A percentile compares a stretch with the other conserved stretches of the same genome.
These are phyloP conservation scores for Ptyas mucosa DNA, from an alignment of 2,113 vertebrate species.

Conservation along the genomic window DNA sequence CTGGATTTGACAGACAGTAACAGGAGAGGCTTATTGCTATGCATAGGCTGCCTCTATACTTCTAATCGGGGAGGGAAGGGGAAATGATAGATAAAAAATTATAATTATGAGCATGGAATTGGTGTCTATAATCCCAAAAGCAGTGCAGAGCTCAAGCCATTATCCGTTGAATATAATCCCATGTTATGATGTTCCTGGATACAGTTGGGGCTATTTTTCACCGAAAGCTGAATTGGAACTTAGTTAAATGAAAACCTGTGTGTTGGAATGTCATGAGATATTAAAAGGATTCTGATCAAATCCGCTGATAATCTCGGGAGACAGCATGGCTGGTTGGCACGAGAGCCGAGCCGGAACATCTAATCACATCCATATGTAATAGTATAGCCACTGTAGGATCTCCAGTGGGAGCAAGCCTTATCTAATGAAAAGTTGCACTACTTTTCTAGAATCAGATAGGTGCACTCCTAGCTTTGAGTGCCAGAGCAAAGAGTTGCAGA, in stretches of 20 bases:
- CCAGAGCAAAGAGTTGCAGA: background rate
- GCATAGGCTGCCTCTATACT: conserved; percentile 54
- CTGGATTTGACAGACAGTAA: conserved; percentile 41
- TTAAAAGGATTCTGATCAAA: background rate
- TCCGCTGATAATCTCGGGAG: background rate
- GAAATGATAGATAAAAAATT: background rate
- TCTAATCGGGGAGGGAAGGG: conserved; percentile 40
- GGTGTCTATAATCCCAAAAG: background rate
- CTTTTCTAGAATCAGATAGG: background rate
- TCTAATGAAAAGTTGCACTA: background rate
- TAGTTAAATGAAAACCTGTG: background rate
- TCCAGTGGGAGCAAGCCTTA: background rate
- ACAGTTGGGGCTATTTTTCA: background rate
- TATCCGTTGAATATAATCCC: background rate
- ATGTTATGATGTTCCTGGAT: background rate
- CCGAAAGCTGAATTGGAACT: background rate
- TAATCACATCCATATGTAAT: background rate
- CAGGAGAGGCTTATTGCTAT: conserved; percentile 39
- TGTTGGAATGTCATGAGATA: background rate
- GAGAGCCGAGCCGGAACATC: background rate
- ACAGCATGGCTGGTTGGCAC: background rate
- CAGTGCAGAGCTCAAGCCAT: background rate
- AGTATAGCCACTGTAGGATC: background rate
- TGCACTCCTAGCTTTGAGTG: background rate
- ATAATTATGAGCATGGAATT: background rate